Conservation (phyloP, 2,888 invertebrate species). For the Tiliacea citrago region DNA sequence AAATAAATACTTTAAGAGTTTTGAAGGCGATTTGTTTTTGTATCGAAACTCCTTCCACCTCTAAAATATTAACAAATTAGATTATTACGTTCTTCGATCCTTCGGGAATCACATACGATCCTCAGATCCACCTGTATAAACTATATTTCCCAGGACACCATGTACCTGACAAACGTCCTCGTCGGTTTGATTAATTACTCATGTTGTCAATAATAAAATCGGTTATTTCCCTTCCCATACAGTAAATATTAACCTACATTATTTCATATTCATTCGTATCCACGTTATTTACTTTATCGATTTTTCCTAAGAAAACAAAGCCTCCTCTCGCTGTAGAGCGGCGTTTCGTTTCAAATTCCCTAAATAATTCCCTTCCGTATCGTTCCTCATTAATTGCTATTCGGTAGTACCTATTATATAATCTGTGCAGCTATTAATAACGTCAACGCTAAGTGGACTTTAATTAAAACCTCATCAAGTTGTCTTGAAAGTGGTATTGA, state of each 20-base stretch:
- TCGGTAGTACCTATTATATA: no score
- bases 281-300: neutral
- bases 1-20: no score
- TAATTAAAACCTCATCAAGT: constrained; percentile 5
- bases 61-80: no score
- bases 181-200: neutral
- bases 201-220: neutral
- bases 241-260: neutral
- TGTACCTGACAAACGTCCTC: no score
- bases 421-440: neutral
- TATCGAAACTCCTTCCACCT: no score
- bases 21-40: no score
- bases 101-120: no score
- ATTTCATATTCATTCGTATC: neutral
- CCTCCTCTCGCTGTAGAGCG: neutral
- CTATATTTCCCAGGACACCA: no score
- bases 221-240: neutral
- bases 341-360: constrained; percentile 1
- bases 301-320: neutral
- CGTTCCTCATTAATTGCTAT: neutral
- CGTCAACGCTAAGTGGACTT: neutral
- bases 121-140: no score
- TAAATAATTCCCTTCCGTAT: neutral
- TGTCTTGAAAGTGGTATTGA: constrained; percentile 2
- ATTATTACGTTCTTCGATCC: no score